A percentile compares a stretch with the other conserved stretches of the same genome.
These are phyloP conservation scores for Ambastaia sidthimunki DNA, from an alignment of 2,797 vertebrate species.

Conservation along the genomic window DNA sequence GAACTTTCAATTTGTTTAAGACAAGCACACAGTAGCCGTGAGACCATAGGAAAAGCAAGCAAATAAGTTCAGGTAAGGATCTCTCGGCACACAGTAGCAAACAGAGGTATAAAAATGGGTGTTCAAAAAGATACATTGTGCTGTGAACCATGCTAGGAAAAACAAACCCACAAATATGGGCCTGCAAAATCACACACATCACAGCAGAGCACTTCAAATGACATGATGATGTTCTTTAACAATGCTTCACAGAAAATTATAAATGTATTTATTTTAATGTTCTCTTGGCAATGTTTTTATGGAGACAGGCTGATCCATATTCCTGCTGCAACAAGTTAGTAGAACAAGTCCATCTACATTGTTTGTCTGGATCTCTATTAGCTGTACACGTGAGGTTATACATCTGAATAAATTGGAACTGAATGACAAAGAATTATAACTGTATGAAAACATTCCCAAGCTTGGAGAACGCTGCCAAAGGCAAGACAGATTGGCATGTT, in stretches of 20 bases:
- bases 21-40: background rate
- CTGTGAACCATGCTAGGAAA: background rate
- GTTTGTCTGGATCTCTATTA: background rate
- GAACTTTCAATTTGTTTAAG: background rate
- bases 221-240: background rate
- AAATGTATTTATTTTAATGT: background rate
- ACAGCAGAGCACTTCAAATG: background rate
- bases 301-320: conserved; percentile 3
- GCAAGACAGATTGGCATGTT: conserved; percentile 72
- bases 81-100: background rate
- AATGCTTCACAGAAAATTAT: background rate
- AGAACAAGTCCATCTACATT: conserved; percentile 50
- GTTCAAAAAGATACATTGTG: conserved; percentile 23
- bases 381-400: conserved; percentile 1
- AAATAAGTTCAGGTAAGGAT: background rate
- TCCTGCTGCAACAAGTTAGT: conserved; percentile 41
- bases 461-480: conserved; percentile 43
- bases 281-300: conserved; percentile 27
- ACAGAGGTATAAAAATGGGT: conserved; percentile 9
- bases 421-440: conserved; percentile 8
- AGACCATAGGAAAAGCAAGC: conserved; percentile 8
- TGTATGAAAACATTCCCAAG: background rate
- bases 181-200: conserved; percentile 6
- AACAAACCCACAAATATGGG: conserved; percentile 5
- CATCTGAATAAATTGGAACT: background rate